Conservation (phyloP, 2,888 invertebrate species). For the Oxycera nigricornis region DNA sequence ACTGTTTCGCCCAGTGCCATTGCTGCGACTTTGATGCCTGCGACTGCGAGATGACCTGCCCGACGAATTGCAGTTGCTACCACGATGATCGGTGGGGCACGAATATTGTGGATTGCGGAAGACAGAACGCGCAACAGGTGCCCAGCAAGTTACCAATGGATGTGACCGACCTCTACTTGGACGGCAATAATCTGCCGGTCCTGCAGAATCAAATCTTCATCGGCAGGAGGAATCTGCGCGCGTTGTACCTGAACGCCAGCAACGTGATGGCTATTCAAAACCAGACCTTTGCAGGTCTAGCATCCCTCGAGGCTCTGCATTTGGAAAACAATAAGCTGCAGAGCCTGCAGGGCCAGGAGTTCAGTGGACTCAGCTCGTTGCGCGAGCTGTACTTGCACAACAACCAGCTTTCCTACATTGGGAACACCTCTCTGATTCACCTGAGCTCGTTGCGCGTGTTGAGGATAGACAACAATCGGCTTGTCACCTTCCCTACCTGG, state of each 20-base stretch:
- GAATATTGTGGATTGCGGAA: slow-evolving; percentile 90
- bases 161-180: slow-evolving; percentile 90
- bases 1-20: slow-evolving; percentile 93
- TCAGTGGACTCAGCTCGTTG: slow-evolving; percentile 79
- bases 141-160: slow-evolving; percentile 92
- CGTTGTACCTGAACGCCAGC: slow-evolving; percentile 85
- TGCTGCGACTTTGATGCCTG: slow-evolving; percentile 97
- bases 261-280: slow-evolving; percentile 85
- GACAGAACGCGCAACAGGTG: slow-evolving; percentile 59
- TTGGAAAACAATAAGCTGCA: slow-evolving; percentile 84
- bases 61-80: slow-evolving; percentile 91
- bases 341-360: slow-evolving; percentile 83
- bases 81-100: slow-evolving; percentile 94
- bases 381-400: slow-evolving; percentile 86
- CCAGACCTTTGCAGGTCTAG: slow-evolving; percentile 86
- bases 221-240: slow-evolving; percentile 86
- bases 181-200: slow-evolving; percentile 86
- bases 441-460: slow-evolving; percentile 80
- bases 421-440: slow-evolving; percentile 80
- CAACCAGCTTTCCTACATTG: slow-evolving; percentile 80
- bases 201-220: slow-evolving; percentile 88
- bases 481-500: slow-evolving; percentile 82
- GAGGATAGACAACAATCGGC: slow-evolving; percentile 82
- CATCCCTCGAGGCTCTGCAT: slow-evolving; percentile 79
- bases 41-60: slow-evolving; percentile 97